phyloP scores from a whole-genome alignment of 2,888 invertebrate species.

The Stomorhina lunata region DNA sequence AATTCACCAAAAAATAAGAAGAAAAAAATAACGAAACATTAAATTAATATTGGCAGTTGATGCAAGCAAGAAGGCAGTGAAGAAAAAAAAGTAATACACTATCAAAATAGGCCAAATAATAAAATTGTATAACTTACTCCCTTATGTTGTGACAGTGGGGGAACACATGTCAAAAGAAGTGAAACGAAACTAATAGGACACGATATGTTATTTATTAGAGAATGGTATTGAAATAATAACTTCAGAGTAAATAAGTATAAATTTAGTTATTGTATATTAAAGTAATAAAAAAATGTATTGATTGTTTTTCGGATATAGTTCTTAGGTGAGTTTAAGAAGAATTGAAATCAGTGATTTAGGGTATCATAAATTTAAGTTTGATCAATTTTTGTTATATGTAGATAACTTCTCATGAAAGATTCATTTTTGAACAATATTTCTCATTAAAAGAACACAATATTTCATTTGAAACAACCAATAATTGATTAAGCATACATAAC shows the following conservation, averaged over 20 bases:
- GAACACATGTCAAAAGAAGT: slow-evolving; percentile 38
- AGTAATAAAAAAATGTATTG: too few species aligned
- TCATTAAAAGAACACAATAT: too few species aligned
- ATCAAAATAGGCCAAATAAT: slow-evolving; percentile 2
- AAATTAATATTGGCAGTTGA: slow-evolving; percentile 32
- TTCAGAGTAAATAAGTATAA: too few species aligned
- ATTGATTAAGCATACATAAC: too few species aligned
- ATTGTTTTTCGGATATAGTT: too few species aligned
- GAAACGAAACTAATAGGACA: slow-evolving; percentile 7
- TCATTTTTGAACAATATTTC: too few species aligned
- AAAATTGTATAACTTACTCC: slow-evolving; percentile 39
- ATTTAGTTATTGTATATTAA: background rate
- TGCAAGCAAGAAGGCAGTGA: slow-evolving; percentile 10
- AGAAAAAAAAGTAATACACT: background rate
- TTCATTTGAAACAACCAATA: too few species aligned
- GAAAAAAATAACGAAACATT: background rate
- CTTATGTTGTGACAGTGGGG: slow-evolving; percentile 16
- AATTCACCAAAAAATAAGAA: background rate
- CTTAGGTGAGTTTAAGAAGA: too few species aligned
- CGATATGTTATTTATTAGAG: slow-evolving; percentile 9
- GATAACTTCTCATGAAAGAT: too few species aligned
- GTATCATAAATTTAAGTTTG: too few species aligned
- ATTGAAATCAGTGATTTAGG: too few species aligned
- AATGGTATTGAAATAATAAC: background rate
- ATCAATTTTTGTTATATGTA: too few species aligned